Base-by-base conservation (phyloP, 1,140 invertebrate genomes). In the Melanaphis sacchari region DNA sequence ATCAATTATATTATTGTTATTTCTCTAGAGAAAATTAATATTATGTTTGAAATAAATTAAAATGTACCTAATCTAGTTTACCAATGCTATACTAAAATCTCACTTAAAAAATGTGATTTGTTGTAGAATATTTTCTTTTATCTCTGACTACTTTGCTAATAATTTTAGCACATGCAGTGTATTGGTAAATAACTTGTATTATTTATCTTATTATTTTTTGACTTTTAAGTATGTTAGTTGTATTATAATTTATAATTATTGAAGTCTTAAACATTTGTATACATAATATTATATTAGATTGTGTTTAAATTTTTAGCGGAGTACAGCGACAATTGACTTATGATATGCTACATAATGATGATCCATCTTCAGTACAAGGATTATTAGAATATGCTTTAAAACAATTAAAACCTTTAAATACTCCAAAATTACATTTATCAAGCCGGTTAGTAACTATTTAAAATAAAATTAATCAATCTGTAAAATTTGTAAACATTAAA, bases 341-440 rank as follows among this genome's bases (percentile, higher is more conserved):
- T 93, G 92, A 94, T 87, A 54, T 91, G 59, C 8, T 4, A 46
- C 38, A 91, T 59, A 36, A 90, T 66, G 85, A 81, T 41, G 94
- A 94, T 93, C 91, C 93, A 81, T 85, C 93, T 76, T 94, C 94
- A 49, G 91, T 94, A 49, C 94, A 94, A 94, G 94, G 94, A 84
- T 88, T 94, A 87, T 40, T 94, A 52, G 94, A 94, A 89, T 93
- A 91, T 94, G 94, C 93, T 76, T 24, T 94, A 6, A 54, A 90
- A 8, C 76, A 88, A 49, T 36, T 94, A 66, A 38, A 88, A 59
- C 94, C 94, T 8, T 11, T 91, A 84, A 94, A 94, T 94, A 49
- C n/a, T 84, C 76, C 93, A 40, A 93, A 85, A 31, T 66, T 94
- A 76, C 84, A 66, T 24, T 22, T 93, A 81, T 93, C 94, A 21